Evolutionary conservation across 2,888 invertebrate species (phyloP).

Genomic region (Allacma fusca): DNA sequence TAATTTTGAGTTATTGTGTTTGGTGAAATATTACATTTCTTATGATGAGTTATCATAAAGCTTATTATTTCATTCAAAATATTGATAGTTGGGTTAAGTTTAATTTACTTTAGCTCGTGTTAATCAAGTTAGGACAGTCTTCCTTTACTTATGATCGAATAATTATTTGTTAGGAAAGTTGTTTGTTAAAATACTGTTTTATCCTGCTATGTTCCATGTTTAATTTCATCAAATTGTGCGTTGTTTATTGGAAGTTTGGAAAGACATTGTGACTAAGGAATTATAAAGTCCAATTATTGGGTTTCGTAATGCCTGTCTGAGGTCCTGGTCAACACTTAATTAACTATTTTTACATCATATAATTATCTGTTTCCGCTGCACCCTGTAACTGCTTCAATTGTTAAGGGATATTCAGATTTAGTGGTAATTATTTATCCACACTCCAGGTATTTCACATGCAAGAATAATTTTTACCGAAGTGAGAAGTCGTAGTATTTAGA

Average conservation of each 20-base stretch:
- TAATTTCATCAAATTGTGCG: background rate
- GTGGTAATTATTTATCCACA: too few relatives aligned
- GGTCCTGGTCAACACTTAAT: too few relatives aligned
- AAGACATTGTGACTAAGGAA: background rate
- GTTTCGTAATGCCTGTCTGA: background rate
- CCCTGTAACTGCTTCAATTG: too few relatives aligned
- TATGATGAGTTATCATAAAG: background rate
- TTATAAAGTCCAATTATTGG: background rate
- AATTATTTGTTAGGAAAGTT: background rate
- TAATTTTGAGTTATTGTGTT: background rate
- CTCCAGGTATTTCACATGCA: too few relatives aligned
- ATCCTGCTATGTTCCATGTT: background rate
- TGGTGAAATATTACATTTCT: background rate
- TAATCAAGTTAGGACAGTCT: background rate
- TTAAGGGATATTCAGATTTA: too few relatives aligned
- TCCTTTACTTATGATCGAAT: background rate
- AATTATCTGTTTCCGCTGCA: too few relatives aligned
- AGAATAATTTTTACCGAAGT: too few relatives aligned
- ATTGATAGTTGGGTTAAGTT: background rate
- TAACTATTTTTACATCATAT: too few relatives aligned
- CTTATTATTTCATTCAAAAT: background rate
- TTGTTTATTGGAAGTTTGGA: background rate
- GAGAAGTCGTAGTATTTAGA: too few relatives aligned
- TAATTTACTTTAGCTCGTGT: background rate
- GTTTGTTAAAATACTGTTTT: background rate